A percentile compares a stretch with the other conserved stretches of the same genome.
Evolutionary conservation across 1,140 invertebrate species (phyloP).

Genomic region (Tribolium castaneum): DNA sequence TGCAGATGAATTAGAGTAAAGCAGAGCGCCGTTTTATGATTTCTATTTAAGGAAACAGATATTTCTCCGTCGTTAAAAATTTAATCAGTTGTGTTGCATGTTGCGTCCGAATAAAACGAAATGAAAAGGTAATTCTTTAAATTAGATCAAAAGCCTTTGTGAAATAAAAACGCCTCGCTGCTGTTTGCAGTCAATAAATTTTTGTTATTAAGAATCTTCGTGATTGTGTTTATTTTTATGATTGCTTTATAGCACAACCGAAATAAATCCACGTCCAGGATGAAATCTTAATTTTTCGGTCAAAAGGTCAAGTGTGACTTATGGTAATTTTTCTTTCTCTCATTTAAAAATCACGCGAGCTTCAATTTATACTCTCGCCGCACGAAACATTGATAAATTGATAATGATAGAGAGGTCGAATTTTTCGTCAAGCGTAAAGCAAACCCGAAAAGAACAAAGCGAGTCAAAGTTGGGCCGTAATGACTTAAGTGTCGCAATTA

Average conservation of each 20-base stretch:
- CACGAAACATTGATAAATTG: constrained; percentile 38
- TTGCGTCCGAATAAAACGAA: not conserved
- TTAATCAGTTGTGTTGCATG: not conserved
- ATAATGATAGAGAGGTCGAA: not conserved
- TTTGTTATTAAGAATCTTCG: not conserved
- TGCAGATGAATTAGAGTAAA: no score
- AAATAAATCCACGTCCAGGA: not conserved
- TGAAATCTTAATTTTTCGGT: not conserved
- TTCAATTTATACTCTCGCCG: not conserved
- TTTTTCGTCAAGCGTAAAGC: not conserved
- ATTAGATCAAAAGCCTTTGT: not conserved
- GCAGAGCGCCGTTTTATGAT: no score
- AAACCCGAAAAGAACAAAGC: not conserved
- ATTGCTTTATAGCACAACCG: not conserved
- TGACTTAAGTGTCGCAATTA: not conserved
- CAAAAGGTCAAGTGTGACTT: constrained; percentile 23
- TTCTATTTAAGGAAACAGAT: no score
- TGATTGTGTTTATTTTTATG: not conserved
- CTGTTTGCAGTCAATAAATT: not conserved
- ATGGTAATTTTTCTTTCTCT: constrained; percentile 8
- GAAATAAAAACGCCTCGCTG: not conserved
- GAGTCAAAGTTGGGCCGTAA: not conserved
- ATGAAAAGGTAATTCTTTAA: not conserved
- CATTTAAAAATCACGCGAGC: constrained; percentile 32
- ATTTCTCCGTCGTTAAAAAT: not conserved